Conservation (phyloP, 2,113 vertebrate species). For the Brachyhypopomus occidentalis region DNA sequence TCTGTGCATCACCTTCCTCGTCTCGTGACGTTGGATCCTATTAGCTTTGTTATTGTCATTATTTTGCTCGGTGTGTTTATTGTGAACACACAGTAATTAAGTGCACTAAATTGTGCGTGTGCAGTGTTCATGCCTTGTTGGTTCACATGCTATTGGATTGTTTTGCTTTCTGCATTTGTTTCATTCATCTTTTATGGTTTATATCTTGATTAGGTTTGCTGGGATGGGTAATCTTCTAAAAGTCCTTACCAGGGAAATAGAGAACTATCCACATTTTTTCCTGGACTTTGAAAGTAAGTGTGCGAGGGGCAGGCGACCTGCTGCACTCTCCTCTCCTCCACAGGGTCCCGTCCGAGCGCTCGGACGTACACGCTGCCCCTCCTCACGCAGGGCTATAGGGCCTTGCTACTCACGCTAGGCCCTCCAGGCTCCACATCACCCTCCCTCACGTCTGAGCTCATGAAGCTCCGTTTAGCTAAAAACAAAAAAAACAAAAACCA, state of each 20-base stretch:
- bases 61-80: too few species aligned
- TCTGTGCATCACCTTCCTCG: too few species aligned
- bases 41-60: too few species aligned
- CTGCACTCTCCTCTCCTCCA: conserved; percentile 58
- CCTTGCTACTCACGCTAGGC: neutral
- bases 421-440: neutral
- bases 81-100: too few species aligned
- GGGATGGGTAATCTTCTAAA: conserved; percentile 99
- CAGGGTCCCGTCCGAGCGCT: conserved; percentile 31
- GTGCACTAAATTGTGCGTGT: neutral
- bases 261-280: conserved; percentile 99
- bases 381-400: neutral
- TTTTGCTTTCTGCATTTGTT: conserved; percentile 14
- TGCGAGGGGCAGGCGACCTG: conserved; percentile 51
- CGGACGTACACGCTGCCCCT: neutral
- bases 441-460: neutral
- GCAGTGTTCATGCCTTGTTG: neutral
- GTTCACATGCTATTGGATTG: neutral
- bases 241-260: conserved; percentile 99
- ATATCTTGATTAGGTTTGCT: conserved; percentile 91
- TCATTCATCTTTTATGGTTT: conserved; percentile 57
- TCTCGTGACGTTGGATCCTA: too few species aligned
- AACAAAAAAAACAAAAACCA: neutral
- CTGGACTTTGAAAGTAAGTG: conserved; percentile 99
- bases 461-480: neutral